These are phyloP conservation scores for Stenurella melanura DNA, from an alignment of 2,888 invertebrate species.

Conservation along the genomic window DNA sequence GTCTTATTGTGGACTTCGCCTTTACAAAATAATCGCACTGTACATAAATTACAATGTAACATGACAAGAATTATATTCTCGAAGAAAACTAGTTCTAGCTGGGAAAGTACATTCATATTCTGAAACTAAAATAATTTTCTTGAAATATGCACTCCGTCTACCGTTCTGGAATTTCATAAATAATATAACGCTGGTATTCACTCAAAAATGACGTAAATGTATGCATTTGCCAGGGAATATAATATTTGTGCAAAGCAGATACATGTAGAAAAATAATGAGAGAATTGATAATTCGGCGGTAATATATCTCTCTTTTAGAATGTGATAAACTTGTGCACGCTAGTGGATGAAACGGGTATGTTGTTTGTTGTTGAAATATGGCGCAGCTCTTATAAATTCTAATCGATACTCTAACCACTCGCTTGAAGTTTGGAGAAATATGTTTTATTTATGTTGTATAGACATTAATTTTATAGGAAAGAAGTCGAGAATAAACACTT, in stretches of 20 bases:
- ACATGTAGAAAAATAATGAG: constrained; percentile 15
- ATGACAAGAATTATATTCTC: background rate
- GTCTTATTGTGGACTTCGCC: no score
- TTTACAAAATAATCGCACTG: no score
- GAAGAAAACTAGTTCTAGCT: background rate
- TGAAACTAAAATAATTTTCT: constrained; percentile 3
- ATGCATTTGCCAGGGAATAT: constrained; percentile 3
- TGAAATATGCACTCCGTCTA: background rate
- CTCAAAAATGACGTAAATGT: constrained; percentile 13
- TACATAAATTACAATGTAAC: no score
- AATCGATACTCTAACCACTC: constrained; percentile 7
- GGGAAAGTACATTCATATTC: background rate
- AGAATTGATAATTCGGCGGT: constrained; percentile 16
- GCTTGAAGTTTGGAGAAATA: constrained; percentile 2
- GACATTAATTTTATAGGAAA: constrained; percentile 12
- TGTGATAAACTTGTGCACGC: constrained; percentile 9
- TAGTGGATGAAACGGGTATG: constrained; percentile 9
- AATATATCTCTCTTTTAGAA: constrained; percentile 9
- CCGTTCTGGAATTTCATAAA: background rate
- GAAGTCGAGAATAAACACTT: constrained; percentile 1
- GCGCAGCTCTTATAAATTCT: constrained; percentile 17
- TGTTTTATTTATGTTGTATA: constrained; percentile 24
- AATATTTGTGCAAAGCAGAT: constrained; percentile 18
- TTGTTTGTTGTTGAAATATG: constrained; percentile 12
- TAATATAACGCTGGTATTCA: background rate